phyloP scores from a whole-genome alignment of 2,113 vertebrate genomes.

The Leptocoma aspasia region DNA sequence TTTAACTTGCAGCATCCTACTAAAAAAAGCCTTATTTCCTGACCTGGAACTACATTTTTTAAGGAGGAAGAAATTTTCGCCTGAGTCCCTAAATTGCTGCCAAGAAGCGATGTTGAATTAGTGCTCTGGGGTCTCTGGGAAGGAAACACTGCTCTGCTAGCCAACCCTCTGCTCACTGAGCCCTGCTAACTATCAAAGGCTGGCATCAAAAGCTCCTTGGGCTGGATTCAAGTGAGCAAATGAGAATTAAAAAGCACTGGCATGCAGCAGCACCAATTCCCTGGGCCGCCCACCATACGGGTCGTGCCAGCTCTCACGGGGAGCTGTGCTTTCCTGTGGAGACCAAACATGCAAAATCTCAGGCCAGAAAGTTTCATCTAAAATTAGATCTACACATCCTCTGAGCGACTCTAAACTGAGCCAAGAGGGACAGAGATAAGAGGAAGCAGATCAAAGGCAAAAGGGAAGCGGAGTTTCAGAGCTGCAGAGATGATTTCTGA shows the following conservation, averaged over 20 bases:
- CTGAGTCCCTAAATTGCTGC: not conserved
- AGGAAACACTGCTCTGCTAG: not conserved
- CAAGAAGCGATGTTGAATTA: not conserved
- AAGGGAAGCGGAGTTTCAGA: not conserved
- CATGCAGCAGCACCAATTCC: not conserved
- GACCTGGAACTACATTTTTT: not conserved
- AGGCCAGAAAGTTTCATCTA: not conserved
- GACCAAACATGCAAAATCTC: not conserved
- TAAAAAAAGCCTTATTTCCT: not conserved
- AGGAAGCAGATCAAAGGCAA: not conserved
- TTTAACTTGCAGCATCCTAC: not conserved
- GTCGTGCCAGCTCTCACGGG: not conserved
- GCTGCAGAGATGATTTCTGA: not conserved
- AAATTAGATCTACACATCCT: constrained; percentile 8
- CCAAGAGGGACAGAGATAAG: not conserved
- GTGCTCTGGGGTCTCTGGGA: not conserved
- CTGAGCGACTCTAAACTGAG: not conserved
- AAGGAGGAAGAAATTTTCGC: not conserved
- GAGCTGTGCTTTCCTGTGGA: not conserved
- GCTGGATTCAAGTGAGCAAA: not conserved
- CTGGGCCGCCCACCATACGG: fast-evolving
- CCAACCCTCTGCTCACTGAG: not conserved
- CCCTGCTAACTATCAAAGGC: not conserved
- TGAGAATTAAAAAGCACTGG: not conserved
- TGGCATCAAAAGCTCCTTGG: constrained; percentile 4